Evolutionary conservation across 2,113 vertebrate species (phyloP), one percentile per base, ranked within the genome.

Genomic region (Theristicus caerulescens): DNA sequence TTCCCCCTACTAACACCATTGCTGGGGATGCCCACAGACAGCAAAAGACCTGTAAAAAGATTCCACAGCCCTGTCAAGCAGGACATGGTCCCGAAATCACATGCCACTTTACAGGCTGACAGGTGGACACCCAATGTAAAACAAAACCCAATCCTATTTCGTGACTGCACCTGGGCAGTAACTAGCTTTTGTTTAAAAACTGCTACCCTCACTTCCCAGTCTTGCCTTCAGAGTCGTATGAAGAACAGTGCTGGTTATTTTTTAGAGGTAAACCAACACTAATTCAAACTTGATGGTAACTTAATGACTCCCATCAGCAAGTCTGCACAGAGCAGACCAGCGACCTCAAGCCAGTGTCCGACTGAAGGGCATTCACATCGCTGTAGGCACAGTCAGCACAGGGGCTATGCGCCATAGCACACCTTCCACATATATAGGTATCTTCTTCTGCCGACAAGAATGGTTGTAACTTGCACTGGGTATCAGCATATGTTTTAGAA

Each of bases 331-430:
- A 70, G 51, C 55, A 66, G 65, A 54, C 21, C 59, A 20, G 59
- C 0, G 2, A 72, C 79, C 76, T 70, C 42, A 19, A 71, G 52
- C 18, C 72, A 49, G 40, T 1, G 15, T 15, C 31, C 1, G 0
- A 21, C 58, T 16, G 62, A 82, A 81, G 57, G 61, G 61, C 57
- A 71, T 21, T 40, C 44, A 13, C 9, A 2, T 3, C 0, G 8
- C 49, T 10, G 9, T 2, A 19, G 49, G 62, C 11, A 38, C 12
- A 14, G 77, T 6, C 49, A 16, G 47, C 19, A 21, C 71, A 12
- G 27, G 51, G 61, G 34, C 44, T 22, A 4, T 2, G 29, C 65
- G 32, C 44, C 2, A 0, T 2, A 90, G 44, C 31, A 58, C 81
- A 47, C 36, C 54, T 80, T 51, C 7, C 32, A 49, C 22, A 14